Evolutionary conservation across 2,113 vertebrate species (phyloP), one percentile per base, ranked within the genome.

Genomic region (Martes martes): DNA sequence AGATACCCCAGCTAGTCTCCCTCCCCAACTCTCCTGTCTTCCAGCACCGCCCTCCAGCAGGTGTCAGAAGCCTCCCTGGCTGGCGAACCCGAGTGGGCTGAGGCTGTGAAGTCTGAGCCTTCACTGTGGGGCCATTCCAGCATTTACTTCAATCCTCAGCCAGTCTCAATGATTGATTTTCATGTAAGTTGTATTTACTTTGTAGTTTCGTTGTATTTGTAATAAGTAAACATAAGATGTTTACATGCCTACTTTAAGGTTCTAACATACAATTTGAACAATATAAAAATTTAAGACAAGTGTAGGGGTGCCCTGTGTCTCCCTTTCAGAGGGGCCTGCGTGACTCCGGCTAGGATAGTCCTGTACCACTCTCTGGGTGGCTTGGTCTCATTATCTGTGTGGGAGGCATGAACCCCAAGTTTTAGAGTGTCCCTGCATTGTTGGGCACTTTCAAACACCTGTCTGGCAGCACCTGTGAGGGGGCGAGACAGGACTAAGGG

Each of bases 51-150:
- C 74, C 33, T 23, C 4, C 6, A 7, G 23, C 50, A 28, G 84
- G 65, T 15, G 9, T 16, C 42, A 18, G 74, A 47, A 18, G 42
- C 74, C 13, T 42, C 73, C 24, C 39, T 15, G 42, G 73, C 73
- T 78, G 74, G 42, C 0, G 65, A 26, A 28, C 16, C 16, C 1
- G 1, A 33, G 59, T 1, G 59, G 39, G 42, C 15, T 1, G 2
- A 47, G 42, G 26, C 42, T 14, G 14, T 39, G 76, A 24, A 4
- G 11, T 26, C 45, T 1, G 61, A 69, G 76, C 36, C 47, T 26
- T n/a, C 33, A 0, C 14, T 10, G 45, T 15, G 16, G 18, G 50
- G 79, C n/a, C 5, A 7, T 23, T 13, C 2, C 11, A 14, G 15
- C 23, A 3, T 57, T 31, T 14, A 1, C 42, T 21, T 45, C 24